Evolutionary conservation across 2,888 invertebrate genomes (phyloP).

Genomic region (Ashinkailepas kermadecensis): DNA sequence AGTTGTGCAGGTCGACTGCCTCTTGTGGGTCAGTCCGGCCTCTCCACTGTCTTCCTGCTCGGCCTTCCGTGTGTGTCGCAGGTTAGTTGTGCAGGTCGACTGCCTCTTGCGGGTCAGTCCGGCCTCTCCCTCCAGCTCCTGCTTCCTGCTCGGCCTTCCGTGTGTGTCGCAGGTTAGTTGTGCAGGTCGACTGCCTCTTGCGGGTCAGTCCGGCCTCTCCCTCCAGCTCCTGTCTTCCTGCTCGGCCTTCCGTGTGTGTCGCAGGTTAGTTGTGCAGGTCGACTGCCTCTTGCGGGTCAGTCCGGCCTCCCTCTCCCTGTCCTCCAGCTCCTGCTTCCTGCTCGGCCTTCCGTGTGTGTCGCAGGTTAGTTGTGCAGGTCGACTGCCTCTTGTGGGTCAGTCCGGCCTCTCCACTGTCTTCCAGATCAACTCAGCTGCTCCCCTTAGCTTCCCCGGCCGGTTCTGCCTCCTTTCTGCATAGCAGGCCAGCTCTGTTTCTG

Average conservation of each 20-base stretch:
- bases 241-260: constrained; percentile 33
- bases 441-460: too few species aligned
- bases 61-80: constrained; percentile 32
- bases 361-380: constrained; percentile 21
- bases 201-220: too few species aligned
- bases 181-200: too few species aligned
- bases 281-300: too few species aligned
- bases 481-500: too few species aligned
- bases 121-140: constrained; percentile 29
- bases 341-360: constrained; percentile 33
- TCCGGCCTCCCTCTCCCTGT: too few species aligned
- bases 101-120: too few species aligned
- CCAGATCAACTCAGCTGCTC: too few species aligned
- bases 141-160: constrained; percentile 36
- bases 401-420: too few species aligned
- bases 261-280: constrained; percentile 21
- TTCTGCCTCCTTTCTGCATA: too few species aligned
- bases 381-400: too few species aligned
- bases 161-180: constrained; percentile 29
- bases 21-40: too few species aligned
- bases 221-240: constrained; percentile 37
- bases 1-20: background rate
- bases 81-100: constrained; percentile 9
- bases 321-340: constrained; percentile 37
- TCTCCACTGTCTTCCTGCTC: constrained; percentile 35